Percentiles rank a stretch among this genome's conserved stretches.
Evolutionary conservation across 2,797 vertebrate genomes (phyloP).

Genomic region (Halcyon chelicuti): DNA sequence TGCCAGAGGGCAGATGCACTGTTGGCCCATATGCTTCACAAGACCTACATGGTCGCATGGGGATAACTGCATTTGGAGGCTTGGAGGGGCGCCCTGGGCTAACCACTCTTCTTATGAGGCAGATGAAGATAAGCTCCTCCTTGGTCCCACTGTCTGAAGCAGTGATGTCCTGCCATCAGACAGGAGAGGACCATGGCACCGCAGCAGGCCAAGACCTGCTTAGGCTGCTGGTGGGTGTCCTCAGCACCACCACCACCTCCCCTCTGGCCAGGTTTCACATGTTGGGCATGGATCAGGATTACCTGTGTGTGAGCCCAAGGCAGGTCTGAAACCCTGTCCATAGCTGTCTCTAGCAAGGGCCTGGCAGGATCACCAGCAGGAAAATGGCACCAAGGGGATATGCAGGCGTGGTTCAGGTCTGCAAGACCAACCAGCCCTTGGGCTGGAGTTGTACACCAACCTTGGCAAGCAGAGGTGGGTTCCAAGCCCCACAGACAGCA

Average conservation of each 20-base stretch:
- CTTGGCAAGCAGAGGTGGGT: neutral
- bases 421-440: neutral
- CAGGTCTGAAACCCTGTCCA: neutral
- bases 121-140: neutral
- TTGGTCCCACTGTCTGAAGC: neutral
- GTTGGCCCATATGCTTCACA: neutral
- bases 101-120: neutral
- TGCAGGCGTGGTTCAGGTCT: neutral
- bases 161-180: neutral
- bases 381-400: neutral
- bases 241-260: neutral
- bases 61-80: neutral
- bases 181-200: neutral
- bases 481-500: neutral
- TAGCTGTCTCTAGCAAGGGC: neutral
- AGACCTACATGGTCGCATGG: fast-evolving
- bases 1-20: neutral
- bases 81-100: neutral
- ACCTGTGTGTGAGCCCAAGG: neutral
- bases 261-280: neutral
- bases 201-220: neutral
- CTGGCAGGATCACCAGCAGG: neutral
- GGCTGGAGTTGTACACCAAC: neutral
- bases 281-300: neutral
- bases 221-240: neutral